Base-by-base conservation (phyloP, 53 echinoderm and acorn worm genomes). In the Holothuria scabra region DNA sequence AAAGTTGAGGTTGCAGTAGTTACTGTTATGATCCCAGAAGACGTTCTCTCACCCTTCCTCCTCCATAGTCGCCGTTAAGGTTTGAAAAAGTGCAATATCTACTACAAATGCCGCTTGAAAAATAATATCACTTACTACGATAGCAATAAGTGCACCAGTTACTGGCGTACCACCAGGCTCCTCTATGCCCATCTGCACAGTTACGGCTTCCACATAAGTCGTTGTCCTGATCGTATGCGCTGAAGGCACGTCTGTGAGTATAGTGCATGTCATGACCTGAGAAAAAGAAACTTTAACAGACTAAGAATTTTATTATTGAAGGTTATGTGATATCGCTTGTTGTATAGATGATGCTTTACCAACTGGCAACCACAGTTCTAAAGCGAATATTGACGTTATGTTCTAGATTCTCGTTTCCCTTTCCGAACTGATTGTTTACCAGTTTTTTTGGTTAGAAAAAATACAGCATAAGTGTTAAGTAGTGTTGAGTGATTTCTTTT, bases 121-220 rank as follows among this genome's bases (percentile, higher is more conserved):
- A 23, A 66, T 16, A 7, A 31, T 18, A 18, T 5, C 66, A 66
- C 1, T 13, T 1, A 28, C 62, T 19, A 61, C 62, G 21, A 28
- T 25, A 18, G 33, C 66, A 66, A 66, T 28, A 28, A 28, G 66
- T 31, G 28, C 66, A 66, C 32, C 32, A 30, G 19, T 66, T 19
- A 66, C 33, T 28, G 28, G 66, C 33, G 66, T 66, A 33, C 66
- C 66, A 66, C 66, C 66, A 66, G 4, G 30, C 66, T 31, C 66
- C 33, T 23, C 66, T 66, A 10, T 66, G 28, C 32, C 28, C 12
- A 30, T 25, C 20, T 1, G 66, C 66, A 28, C 66, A 66, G 66
- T 66, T 18, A 12, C 16, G 28, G 5, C 9, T 23, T 19, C 28
- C 2, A 66, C 66, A 66, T 66, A 14, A 30, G 28, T 66, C 66